Evolutionary conservation across 2,113 vertebrate genomes (phyloP), one percentile per base, ranked within the genome.

Genomic region (Lepidothrix coronata): DNA sequence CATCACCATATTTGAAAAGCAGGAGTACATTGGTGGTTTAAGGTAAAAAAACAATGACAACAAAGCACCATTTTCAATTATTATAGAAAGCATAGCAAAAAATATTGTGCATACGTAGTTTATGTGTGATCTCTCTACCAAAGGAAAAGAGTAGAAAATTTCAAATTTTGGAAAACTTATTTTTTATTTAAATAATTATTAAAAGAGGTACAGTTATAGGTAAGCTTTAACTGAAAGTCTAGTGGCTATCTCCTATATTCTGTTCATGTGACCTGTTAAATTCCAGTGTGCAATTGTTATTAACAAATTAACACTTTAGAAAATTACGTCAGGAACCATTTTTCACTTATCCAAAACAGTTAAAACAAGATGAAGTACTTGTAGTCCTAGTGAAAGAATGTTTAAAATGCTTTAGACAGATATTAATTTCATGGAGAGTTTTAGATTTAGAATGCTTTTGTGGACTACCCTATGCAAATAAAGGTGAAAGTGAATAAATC

Each of bases 1-100:
- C 93, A 98, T 99, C 96, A 98, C 98, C 25, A 97, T 99, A 92
- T 99, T 98, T 96, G 98, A 99, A 95, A 99, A 98, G 65, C 96
- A 98, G 89, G 94, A 97, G 31, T 99, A 98, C 31, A 30, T 97
- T 61, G 99, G 99, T 43, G 98, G 99, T n/a, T 98, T 99, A 95
- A 99, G 98, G 98, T 99, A 98, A 97, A 59, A 22, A 68, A 31
- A 6, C 49, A 57, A 35, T 74, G 27, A 68, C 28, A 81, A 9
- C 14, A 81, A 67, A 85, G 33, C 13, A 66, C 43, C 51, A 3
- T 39, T 75, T 66, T 9, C 7, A 28, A 12, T 79, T 49, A 20
- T 20, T 76, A 71, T n/a, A 37, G 46, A 74, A 96, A 91, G 51
- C 35, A 61, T 62, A 70, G 54, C 8, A 28, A 94, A 63, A 91